Base-by-base conservation (phyloP, 2,888 invertebrate species). In the Trissonchulus sp. region DNA sequence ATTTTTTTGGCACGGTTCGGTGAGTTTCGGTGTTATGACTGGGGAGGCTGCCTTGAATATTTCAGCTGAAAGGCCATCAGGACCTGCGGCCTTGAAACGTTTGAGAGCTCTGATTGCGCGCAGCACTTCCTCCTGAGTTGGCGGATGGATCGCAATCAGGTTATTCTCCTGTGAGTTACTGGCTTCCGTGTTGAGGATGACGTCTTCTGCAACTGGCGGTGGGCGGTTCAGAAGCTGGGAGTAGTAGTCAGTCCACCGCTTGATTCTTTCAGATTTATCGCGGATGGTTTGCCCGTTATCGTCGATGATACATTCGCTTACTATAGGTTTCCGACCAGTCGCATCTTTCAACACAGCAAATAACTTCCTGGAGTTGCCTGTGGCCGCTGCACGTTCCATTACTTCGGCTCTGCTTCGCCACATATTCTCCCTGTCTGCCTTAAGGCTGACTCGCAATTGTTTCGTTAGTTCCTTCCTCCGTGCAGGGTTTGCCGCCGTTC, bases 271-370 rank as follows among this genome's bases (percentile, higher is more conserved):
- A 60, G 18, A n/a, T n/a, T 18, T 18, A 18, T 60, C 18, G 18
- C n/a, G 60, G n/a, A 60, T 60, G n/a, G 60, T n/a, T 18, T 60
- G 18, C 18, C 60, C 60, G n/a, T 60, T 18, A n/a, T 60, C 18
- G n/a, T 60, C 60, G 60, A 60, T 18, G n/a, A 60, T 60, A 60
- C 18, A 18, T 60, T 60, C 60, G 60, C 60, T 60, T 60, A 60
- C 60, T n/a, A n/a, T n/a, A 60, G 60, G 60, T 60, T 60, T 18
- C n/a, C n/a, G 18, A 18, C 60, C 18, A 18, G n/a, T 18, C 60
- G n/a, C 60, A 60, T 60, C n/a, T 18, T 60, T 18, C 18, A 60
- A 18, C 18, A n/a, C n/a, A 18, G 18, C n/a, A n/a, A 60, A 60
- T n/a, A 60, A 60, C 18, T 18, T n/a, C 60, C 18, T 18, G 18